Evolutionary conservation across 1,140 invertebrate genomes (phyloP), one percentile per base, ranked within the genome.

Genomic region (Eupeodes corollae): DNA sequence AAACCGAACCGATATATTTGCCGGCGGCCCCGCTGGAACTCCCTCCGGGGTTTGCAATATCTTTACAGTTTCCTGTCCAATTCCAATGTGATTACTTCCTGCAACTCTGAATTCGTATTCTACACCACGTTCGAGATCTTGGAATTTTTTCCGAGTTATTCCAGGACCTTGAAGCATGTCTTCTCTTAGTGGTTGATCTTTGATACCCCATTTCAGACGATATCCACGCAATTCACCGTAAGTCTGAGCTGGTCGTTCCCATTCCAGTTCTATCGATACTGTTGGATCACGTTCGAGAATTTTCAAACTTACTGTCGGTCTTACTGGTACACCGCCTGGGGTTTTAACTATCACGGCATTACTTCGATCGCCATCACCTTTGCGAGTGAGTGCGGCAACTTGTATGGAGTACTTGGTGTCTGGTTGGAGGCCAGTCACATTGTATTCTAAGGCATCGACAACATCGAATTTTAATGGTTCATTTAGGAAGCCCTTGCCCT

Each of bases 41-140:
- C 91, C 92, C 75, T 97, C 94, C 0, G 92, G 92, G 9, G 91
- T 97, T 37, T 82, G 79, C 69, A 91, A 85, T 55, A 84, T 86
- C 57, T 84, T 83, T 0, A 94, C 84, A 1, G 85, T 83, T 66
- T 97, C 91, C 69, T 97, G 91, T 3, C 94, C 94, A 58, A 84
- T 87, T 33, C 91, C 93, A 26, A 95, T 86, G 46, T 86, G 78
- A 72, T 97, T 98, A 58, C 83, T 83, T 1, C 91, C 94, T 1
- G 91, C 83, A 2, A 98, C 82, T 51, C 91, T 76, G 61, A 97
- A 96, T 69, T 98, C 93, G 68, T 98, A 98, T 51, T 90, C 85
- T 0, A 93, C 85, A 1, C 94, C 94, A 52, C 88, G 79, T 69
- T 95, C 91, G 71, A 82, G 67, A 59, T 82, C 78, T 49, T 73